Conservation (phyloP, 2,797 vertebrate genomes). For the Scolopax bukidnonensis region DNA sequence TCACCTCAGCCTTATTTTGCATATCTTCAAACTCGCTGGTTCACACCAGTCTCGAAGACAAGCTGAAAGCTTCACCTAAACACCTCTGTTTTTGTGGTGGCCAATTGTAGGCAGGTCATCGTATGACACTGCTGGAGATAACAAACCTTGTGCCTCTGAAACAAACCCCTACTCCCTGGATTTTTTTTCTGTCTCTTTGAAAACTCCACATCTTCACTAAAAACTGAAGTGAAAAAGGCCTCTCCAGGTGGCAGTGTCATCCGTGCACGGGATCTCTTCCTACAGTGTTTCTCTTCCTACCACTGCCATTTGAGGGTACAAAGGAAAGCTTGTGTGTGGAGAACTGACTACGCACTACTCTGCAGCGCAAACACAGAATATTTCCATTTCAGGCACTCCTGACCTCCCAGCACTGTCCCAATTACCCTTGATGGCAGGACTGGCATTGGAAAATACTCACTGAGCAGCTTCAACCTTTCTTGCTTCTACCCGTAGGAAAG, state of each 20-base stretch:
- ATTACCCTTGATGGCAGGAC: background rate
- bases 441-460: background rate
- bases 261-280: background rate
- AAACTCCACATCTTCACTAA: background rate
- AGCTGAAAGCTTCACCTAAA: background rate
- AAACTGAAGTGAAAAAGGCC: background rate
- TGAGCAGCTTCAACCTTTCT: background rate
- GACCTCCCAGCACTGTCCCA: background rate
- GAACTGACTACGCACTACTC: background rate
- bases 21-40: background rate
- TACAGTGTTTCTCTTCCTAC: background rate
- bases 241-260: background rate
- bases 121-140: background rate
- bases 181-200: background rate
- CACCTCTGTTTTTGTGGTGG: background rate
- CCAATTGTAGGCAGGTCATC: background rate
- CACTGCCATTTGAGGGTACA: background rate
- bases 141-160: background rate
- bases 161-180: background rate
- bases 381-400: background rate
- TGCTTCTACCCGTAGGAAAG: background rate
- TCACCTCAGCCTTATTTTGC: background rate
- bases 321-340: background rate
- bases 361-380: background rate
- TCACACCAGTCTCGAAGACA: background rate